Evolutionary conservation across 2,113 vertebrate genomes (phyloP).

Genomic region (Diadophis punctatus): DNA sequence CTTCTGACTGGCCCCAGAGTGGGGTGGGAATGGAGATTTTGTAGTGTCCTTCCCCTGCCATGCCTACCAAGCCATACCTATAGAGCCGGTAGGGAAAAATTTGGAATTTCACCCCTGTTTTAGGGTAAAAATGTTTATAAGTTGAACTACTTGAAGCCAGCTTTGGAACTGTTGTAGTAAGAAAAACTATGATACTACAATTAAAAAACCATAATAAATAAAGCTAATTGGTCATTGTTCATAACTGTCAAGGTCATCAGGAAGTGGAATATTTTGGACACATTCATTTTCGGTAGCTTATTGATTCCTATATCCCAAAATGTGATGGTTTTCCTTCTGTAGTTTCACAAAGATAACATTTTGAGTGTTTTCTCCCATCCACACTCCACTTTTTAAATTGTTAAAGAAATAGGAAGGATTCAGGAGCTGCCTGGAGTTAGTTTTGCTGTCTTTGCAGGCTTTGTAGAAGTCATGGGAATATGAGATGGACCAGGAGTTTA

Average conservation of each 20-base stretch:
- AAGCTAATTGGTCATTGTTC: neutral
- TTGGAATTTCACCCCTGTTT: too few relatives aligned
- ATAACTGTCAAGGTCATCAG: neutral
- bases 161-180: neutral
- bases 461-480: neutral
- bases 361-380: neutral
- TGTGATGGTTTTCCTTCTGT: neutral
- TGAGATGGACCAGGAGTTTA: neutral
- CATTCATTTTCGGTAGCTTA: neutral
- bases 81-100: too few relatives aligned
- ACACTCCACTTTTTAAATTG: neutral
- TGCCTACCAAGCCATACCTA: too few relatives aligned
- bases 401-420: neutral
- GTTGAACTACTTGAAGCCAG: neutral
- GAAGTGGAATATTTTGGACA: neutral
- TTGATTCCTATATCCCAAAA: neutral
- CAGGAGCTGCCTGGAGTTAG: neutral
- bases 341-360: neutral
- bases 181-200: neutral
- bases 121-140: neutral
- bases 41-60: too few relatives aligned
- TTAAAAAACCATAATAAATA: neutral
- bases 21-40: too few relatives aligned
- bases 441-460: neutral
- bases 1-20: too few relatives aligned